A percentile compares a stretch with the other conserved stretches of the same genome.
Evolutionary conservation across 2,113 vertebrate species (phyloP).

Genomic region (Falcunculus frontatus): DNA sequence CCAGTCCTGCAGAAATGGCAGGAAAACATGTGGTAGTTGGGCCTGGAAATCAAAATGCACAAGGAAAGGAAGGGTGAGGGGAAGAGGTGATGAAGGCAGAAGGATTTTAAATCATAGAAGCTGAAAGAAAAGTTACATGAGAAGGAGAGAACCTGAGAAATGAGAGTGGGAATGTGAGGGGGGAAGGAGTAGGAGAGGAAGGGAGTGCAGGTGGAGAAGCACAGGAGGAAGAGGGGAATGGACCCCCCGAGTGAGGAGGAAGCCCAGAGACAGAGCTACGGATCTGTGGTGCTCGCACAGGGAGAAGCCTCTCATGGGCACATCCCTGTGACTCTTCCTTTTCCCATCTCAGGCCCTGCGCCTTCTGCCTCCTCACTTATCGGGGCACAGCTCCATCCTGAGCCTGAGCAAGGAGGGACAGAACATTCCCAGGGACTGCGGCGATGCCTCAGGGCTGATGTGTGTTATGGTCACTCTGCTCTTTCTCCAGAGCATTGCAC

Average conservation of each 20-base stretch:
- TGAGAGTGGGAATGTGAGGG: not conserved
- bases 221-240: not conserved
- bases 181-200: not conserved
- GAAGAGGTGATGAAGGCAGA: not conserved
- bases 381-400: not conserved
- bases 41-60: not conserved
- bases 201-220: not conserved
- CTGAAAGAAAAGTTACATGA: not conserved
- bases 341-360: not conserved
- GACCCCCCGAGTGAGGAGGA: not conserved
- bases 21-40: not conserved
- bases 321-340: not conserved
- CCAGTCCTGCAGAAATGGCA: not conserved
- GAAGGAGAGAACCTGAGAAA: not conserved
- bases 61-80: not conserved
- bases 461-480: not conserved
- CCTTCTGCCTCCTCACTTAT: rapidly evolving
- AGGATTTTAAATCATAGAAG: not conserved
- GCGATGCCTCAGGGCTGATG: not conserved
- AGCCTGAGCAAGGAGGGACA: not conserved
- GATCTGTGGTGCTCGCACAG: not conserved
- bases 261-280: not conserved
- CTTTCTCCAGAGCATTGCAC: not conserved
- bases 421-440: not conserved
- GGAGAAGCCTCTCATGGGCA: not conserved